Percentiles rank a stretch among this genome's conserved stretches.
These are phyloP conservation scores for Ips typographus DNA, from an alignment of 1,140 invertebrate genomes.

Conservation along the genomic window DNA sequence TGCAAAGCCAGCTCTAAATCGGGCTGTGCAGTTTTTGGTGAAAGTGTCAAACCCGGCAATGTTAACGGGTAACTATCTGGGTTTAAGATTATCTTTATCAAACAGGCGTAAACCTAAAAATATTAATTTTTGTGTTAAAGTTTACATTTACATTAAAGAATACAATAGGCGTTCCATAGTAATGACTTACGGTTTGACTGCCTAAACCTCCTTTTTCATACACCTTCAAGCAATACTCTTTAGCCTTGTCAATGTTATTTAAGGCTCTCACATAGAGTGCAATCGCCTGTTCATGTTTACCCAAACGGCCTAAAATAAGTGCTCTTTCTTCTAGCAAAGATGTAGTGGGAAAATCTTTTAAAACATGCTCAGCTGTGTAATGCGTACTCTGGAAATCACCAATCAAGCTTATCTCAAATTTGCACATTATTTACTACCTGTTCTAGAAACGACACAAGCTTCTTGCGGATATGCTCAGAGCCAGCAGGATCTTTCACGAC, in stretches of 20 bases:
- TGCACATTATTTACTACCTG: conserved; percentile 46
- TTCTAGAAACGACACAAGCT: conserved; percentile 82
- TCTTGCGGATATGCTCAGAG: conserved; percentile 67
- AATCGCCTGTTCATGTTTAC: conserved; percentile 89
- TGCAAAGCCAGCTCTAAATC: conserved; percentile 77
- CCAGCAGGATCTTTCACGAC: conserved; percentile 58
- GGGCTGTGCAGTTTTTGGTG: conserved; percentile 61
- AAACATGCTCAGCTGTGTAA: conserved; percentile 85
- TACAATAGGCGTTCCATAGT: neutral
- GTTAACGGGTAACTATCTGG: conserved; percentile 57
- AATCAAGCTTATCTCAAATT: neutral
- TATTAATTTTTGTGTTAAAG: conserved; percentile 9
- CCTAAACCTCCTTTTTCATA: conserved; percentile 48
- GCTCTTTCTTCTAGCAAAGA: conserved; percentile 90
- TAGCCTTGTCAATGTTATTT: conserved; percentile 80
- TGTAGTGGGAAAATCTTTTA: conserved; percentile 85
- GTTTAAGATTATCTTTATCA: conserved; percentile 67
- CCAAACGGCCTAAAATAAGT: conserved; percentile 85
- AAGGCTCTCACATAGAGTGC: conserved; percentile 84
- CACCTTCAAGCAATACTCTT: conserved; percentile 80
- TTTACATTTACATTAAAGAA: neutral
- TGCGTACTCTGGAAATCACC: conserved; percentile 59
- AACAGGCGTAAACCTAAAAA: conserved; percentile 63
- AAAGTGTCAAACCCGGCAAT: conserved; percentile 56
- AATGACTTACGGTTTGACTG: conserved; percentile 40